phyloP scores from a whole-genome alignment of 2,888 invertebrate species.

The Eupithecia tripunctaria region DNA sequence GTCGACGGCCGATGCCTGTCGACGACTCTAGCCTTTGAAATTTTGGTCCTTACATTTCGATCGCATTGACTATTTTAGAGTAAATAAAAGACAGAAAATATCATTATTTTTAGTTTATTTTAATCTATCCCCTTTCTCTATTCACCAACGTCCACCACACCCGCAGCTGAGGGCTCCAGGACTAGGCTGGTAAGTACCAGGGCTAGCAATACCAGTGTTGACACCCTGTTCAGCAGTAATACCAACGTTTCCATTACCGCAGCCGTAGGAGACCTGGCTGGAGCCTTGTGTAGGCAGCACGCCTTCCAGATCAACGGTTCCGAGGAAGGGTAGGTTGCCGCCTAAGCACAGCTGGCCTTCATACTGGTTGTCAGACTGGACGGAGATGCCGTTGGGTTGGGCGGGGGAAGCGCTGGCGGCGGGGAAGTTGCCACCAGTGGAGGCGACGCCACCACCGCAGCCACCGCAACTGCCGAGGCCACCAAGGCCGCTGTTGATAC shows the following conservation, averaged over 20 bases:
- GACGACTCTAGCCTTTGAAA: no score
- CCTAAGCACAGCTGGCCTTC: conserved; percentile 56
- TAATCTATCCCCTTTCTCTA: background rate
- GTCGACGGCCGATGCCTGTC: no score
- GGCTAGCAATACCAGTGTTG: conserved; percentile 31
- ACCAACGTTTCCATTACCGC: conserved; percentile 55
- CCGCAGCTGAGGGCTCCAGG: conserved; percentile 6
- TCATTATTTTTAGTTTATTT: background rate
- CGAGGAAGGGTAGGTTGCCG: conserved; percentile 64
- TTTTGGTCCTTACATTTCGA: background rate
- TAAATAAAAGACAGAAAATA: background rate
- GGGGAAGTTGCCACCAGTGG: conserved; percentile 59
- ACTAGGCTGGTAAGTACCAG: conserved; percentile 4
- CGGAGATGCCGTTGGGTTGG: conserved; percentile 57
- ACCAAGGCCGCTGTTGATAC: background rate
- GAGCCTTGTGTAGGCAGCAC: conserved; percentile 57
- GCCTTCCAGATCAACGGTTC: conserved; percentile 60
- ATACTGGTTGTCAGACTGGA: conserved; percentile 60
- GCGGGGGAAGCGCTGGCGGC: conserved; percentile 56
- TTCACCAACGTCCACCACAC: conserved; percentile 1
- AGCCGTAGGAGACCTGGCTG: conserved; percentile 58
- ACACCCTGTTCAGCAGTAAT: conserved; percentile 45
- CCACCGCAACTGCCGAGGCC: conserved; percentile 22
- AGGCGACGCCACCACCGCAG: conserved; percentile 48
- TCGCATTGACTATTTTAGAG: background rate